These are phyloP conservation scores for Zaprionus taronus DNA, from an alignment of 1,140 invertebrate species.

Conservation along the genomic window DNA sequence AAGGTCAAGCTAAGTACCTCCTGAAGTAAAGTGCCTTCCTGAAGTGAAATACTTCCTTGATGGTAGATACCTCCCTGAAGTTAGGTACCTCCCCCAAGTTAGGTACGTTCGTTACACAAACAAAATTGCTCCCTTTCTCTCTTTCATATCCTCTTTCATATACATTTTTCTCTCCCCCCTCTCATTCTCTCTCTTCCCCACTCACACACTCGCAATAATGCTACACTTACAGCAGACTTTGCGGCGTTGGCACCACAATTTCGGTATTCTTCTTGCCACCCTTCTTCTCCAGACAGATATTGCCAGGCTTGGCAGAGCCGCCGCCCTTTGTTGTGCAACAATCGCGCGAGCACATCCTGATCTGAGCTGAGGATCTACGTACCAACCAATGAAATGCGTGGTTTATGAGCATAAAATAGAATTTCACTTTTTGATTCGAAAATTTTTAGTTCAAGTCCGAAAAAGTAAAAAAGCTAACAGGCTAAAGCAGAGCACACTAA, in stretches of 20 bases:
- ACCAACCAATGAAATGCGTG: neutral
- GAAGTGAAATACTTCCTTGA: too few relatives aligned
- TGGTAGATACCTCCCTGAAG: too few relatives aligned
- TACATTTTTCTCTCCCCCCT: too few relatives aligned
- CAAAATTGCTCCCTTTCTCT: too few relatives aligned
- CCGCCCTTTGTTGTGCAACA: conserved; percentile 51
- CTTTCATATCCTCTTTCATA: too few relatives aligned
- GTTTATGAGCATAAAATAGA: neutral
- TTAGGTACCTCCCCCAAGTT: too few relatives aligned
- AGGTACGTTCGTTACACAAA: too few relatives aligned
- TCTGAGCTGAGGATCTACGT: neutral
- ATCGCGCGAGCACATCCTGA: conserved; percentile 67
- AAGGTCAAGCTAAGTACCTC: too few relatives aligned
- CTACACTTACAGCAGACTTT: conserved; percentile 68
- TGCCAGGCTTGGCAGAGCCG: conserved; percentile 40
- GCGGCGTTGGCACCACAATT: conserved; percentile 61
- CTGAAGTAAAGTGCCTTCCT: too few relatives aligned
- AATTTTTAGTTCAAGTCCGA: neutral
- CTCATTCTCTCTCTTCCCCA: too few relatives aligned
- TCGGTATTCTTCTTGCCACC: conserved; percentile 5
- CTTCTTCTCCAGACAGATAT: conserved; percentile 52
- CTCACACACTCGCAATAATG: neutral
- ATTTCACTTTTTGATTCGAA: too few relatives aligned
- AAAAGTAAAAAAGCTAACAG: neutral
- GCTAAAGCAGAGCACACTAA: conserved; percentile 29